Percentiles rank a stretch among this genome's conserved stretches.
Evolutionary conservation across 1,140 invertebrate species (phyloP).

Genomic region (Trypoxylus dichotomus): DNA sequence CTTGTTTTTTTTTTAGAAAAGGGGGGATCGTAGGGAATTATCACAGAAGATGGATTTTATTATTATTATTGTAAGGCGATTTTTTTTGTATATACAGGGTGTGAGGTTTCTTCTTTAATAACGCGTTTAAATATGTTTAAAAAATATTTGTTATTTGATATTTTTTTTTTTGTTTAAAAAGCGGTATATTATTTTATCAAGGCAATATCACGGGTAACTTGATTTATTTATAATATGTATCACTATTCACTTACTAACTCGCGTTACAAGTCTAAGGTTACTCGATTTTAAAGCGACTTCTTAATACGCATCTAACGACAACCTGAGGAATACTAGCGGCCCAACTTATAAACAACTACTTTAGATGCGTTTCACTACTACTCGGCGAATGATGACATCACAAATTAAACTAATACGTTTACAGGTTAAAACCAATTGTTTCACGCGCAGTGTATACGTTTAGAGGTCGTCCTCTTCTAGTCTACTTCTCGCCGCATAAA

Average conservation of each 20-base stretch:
- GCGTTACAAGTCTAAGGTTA: not conserved
- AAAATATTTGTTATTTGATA: not conserved
- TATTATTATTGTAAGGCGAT: not conserved
- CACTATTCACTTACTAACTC: not conserved
- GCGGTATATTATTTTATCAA: too few relatives aligned
- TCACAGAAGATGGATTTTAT: conserved; percentile 1
- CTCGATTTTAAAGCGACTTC: too few relatives aligned
- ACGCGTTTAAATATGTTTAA: too few relatives aligned
- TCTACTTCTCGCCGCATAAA: not conserved
- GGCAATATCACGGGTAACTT: too few relatives aligned
- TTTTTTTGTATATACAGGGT: too few relatives aligned
- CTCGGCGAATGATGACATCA: not conserved
- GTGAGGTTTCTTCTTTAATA: too few relatives aligned
- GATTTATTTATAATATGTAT: too few relatives aligned
- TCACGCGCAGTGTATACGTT: not conserved
- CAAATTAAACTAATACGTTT: not conserved
- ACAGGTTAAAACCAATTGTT: not conserved
- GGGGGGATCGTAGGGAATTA: not conserved
- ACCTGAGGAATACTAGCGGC: not conserved
- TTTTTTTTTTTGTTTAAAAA: not conserved
- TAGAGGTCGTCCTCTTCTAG: not conserved
- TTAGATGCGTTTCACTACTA: not conserved
- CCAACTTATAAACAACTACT: not conserved
- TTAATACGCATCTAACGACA: not conserved
- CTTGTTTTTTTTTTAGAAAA: not conserved